These are phyloP conservation scores for Gadus macrocephalus DNA, from an alignment of 2,113 vertebrate species.

Conservation along the genomic window DNA sequence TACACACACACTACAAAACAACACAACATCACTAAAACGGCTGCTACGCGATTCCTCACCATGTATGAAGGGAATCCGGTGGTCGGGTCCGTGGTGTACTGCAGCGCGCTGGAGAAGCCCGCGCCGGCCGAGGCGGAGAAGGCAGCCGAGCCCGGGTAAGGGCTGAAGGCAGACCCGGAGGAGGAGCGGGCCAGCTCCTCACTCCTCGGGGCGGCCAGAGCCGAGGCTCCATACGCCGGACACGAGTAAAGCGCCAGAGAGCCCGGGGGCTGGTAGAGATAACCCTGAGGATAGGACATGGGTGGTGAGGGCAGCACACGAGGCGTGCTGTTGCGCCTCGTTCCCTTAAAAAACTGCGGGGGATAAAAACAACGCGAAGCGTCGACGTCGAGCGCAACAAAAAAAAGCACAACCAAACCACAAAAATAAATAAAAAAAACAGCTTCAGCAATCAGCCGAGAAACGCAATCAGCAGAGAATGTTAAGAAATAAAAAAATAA, in stretches of 20 bases:
- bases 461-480: slow-evolving; percentile 62
- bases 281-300: slow-evolving; percentile 99
- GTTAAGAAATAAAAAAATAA: slow-evolving; percentile 55
- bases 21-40: not conserved
- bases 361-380: slow-evolving; percentile 41
- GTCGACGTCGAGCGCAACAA: slow-evolving; percentile 32
- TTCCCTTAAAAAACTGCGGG: slow-evolving; percentile 1
- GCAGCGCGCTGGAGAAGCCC: slow-evolving; percentile 90
- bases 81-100: slow-evolving; percentile 87
- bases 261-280: slow-evolving; percentile 97
- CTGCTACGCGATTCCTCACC: slow-evolving; percentile 74
- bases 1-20: too few relatives aligned
- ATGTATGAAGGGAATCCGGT: slow-evolving; percentile 96
- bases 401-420: slow-evolving; percentile 38
- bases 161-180: slow-evolving; percentile 95
- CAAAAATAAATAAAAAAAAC: slow-evolving; percentile 57
- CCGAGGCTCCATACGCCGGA: slow-evolving; percentile 90
- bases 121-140: slow-evolving; percentile 87
- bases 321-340: too few relatives aligned
- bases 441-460: slow-evolving; percentile 61
- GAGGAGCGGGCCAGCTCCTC: slow-evolving; percentile 93
- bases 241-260: slow-evolving; percentile 97
- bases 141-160: slow-evolving; percentile 94
- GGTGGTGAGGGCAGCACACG: slow-evolving; percentile 52
- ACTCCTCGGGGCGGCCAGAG: slow-evolving; percentile 88